Evolutionary conservation across 2,888 invertebrate species (phyloP), one percentile per base, ranked within the genome.

Genomic region (Torymus tubicola): DNA sequence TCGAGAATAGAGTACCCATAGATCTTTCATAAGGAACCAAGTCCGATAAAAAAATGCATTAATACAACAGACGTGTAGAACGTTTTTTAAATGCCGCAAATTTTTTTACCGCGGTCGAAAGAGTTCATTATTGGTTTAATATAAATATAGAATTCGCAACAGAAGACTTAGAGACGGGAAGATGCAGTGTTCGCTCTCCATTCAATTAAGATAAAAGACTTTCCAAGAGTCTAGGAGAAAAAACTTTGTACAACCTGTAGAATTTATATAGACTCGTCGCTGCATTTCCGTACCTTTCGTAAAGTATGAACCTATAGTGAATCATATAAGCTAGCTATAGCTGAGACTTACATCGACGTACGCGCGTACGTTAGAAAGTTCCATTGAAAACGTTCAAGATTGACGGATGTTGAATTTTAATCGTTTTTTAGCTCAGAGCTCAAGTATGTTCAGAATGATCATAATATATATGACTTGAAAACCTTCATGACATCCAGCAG

Each of bases 241-340:
- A 18, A 63, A 55, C 71, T 71, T 70, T 70, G 31, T 70, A 77
- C 70, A 57, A 70, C 21, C 11, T 64, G 14, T 61, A 68, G 11
- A 69, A 73, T 31, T 31, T 31, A 31, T 31, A 31, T 73, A 63
- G 63, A 69, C 16, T 52, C 65, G 52, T 69, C 14, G 31, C 67
- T 76, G 67, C 67, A 80, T 75, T 80, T 80, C 64, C 53, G 71
- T 75, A 80, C 70, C 75, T 67, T 80, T 57, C 57, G 65, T 24
- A 76, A 70, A 65, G n/a, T 24, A 60, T 65, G 31, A 31, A 31
- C 31, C 31, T 4, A 10, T 57, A 65, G 14, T 65, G 52, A 14
- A 64, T 65, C 53, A 55, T 14, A 52, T 14, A 52, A 21, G 50
- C 70, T 78, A 31, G 52, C 67, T 60, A 55, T 53, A 60, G 53